phyloP scores from a whole-genome alignment of 1,140 invertebrate species.

The Drosophila carrolli region DNA sequence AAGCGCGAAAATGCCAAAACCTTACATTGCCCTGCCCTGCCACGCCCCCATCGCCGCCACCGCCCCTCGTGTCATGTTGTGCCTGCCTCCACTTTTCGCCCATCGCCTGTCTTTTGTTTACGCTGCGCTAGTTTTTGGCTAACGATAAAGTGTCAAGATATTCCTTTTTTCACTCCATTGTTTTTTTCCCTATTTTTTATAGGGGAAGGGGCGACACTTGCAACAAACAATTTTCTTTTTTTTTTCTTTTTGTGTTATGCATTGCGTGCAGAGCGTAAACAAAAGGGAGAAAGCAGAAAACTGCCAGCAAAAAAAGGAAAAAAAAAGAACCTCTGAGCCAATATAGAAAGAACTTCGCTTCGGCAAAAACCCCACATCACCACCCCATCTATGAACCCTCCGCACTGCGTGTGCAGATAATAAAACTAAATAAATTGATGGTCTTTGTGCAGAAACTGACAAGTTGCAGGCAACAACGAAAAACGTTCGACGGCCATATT shows the following conservation, averaged over 20 bases:
- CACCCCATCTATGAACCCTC: conserved; percentile 27
- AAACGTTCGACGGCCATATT: conserved; percentile 72
- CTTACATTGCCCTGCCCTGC: conserved; percentile 28
- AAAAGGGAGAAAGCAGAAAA: conserved; percentile 47
- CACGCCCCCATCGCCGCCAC: neutral
- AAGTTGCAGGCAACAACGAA: conserved; percentile 67
- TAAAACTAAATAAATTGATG: conserved; percentile 83
- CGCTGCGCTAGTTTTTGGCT: conserved; percentile 81
- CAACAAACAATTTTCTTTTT: conserved; percentile 55
- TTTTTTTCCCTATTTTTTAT: conserved; percentile 35
- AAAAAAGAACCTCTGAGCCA: conserved; percentile 37
- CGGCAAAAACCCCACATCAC: conserved; percentile 10
- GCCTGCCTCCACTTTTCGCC: conserved; percentile 54
- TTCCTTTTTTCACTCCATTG: conserved; percentile 52
- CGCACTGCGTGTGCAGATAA: conserved; percentile 78
- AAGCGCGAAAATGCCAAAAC: conserved; percentile 80
- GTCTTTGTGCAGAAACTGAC: conserved; percentile 80
- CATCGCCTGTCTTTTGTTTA: conserved; percentile 56
- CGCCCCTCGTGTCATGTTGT: conserved; percentile 62
- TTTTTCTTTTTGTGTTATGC: conserved; percentile 41
- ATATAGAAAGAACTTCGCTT: conserved; percentile 47
- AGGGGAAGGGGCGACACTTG: conserved; percentile 47
- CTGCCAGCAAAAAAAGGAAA: conserved; percentile 17
- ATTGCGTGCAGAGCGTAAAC: conserved; percentile 78
- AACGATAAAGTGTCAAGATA: conserved; percentile 82